phyloP scores from a whole-genome alignment of 1,140 invertebrate genomes.

The Zaprionus kolodkinae region DNA sequence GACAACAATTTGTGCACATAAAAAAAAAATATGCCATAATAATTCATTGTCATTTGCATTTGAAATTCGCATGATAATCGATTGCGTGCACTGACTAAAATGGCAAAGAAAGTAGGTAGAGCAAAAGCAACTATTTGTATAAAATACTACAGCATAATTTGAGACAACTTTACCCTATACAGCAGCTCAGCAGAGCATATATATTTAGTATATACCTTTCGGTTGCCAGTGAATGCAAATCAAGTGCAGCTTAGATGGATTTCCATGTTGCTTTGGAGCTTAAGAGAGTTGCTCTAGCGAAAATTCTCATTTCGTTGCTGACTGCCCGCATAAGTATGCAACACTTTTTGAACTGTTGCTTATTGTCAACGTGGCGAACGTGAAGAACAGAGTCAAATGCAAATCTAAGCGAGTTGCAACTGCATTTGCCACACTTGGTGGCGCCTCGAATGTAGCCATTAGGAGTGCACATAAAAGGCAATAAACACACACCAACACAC shows the following conservation, averaged over 20 bases:
- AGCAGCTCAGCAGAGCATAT: background rate
- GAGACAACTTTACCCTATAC: background rate
- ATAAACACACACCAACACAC: slow-evolving; percentile 64
- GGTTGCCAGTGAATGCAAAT: background rate
- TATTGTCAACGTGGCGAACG: slow-evolving; percentile 5
- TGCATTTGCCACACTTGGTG: background rate
- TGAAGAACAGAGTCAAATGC: slow-evolving; percentile 18
- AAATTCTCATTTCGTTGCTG: slow-evolving; percentile 15
- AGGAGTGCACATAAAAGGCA: slow-evolving; percentile 73
- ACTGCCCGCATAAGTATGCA: slow-evolving; percentile 30
- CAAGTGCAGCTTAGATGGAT: background rate
- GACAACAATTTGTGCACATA: slow-evolving; percentile 59
- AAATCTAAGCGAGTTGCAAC: slow-evolving; percentile 8
- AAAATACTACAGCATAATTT: background rate
- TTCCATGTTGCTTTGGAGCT: background rate
- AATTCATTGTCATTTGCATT: slow-evolving; percentile 42
- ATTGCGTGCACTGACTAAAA: slow-evolving; percentile 5
- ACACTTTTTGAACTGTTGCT: slow-evolving; percentile 41
- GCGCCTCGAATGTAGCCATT: slow-evolving; percentile 65
- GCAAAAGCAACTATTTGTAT: background rate
- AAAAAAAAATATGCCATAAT: slow-evolving; percentile 48
- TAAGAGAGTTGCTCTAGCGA: background rate
- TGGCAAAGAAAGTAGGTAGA: background rate
- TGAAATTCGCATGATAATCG: slow-evolving; percentile 31
- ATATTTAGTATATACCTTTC: background rate